These are phyloP conservation scores for Brachionus plicatilis DNA, from an alignment of 1,140 invertebrate species.

Conservation along the genomic window DNA sequence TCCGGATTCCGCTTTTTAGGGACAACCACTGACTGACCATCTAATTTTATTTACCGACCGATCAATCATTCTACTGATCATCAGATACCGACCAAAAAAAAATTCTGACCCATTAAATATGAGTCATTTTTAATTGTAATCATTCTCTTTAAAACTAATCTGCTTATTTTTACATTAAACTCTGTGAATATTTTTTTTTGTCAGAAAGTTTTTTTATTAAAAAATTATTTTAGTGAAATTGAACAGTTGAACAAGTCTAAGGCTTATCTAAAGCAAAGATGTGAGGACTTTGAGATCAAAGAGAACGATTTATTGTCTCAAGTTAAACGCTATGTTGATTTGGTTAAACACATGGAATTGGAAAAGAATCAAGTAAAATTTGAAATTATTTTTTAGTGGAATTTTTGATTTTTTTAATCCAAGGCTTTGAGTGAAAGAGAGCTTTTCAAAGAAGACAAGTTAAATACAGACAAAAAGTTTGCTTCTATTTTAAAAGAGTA, in stretches of 20 bases:
- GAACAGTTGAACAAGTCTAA: conserved; percentile 2
- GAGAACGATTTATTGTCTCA: conserved; percentile 12
- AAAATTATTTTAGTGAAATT: neutral
- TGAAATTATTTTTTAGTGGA: neutral
- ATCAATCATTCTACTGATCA: too few relatives aligned
- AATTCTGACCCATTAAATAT: too few relatives aligned
- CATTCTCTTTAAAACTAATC: too few relatives aligned
- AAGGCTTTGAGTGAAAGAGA: conserved; percentile 16
- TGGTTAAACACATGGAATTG: conserved; percentile 21
- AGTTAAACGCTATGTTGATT: conserved; percentile 32
- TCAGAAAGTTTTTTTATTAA: too few relatives aligned
- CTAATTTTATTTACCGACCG: too few relatives aligned
- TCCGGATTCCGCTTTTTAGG: too few relatives aligned
- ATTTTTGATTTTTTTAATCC: neutral
- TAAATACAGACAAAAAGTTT: conserved; percentile 14
- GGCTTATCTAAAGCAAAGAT: conserved; percentile 21
- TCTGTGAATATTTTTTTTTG: too few relatives aligned
- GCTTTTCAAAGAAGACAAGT: neutral
- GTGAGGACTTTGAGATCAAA: neutral
- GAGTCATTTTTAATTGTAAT: too few relatives aligned
- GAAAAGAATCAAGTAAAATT: conserved; percentile 8
- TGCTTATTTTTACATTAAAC: too few relatives aligned
- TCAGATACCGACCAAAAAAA: too few relatives aligned
- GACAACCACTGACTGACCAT: too few relatives aligned
- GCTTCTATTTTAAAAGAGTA: neutral